Evolutionary conservation across 2,113 vertebrate genomes (phyloP), one percentile per base, ranked within the genome.

Genomic region (Chamaea fasciata): DNA sequence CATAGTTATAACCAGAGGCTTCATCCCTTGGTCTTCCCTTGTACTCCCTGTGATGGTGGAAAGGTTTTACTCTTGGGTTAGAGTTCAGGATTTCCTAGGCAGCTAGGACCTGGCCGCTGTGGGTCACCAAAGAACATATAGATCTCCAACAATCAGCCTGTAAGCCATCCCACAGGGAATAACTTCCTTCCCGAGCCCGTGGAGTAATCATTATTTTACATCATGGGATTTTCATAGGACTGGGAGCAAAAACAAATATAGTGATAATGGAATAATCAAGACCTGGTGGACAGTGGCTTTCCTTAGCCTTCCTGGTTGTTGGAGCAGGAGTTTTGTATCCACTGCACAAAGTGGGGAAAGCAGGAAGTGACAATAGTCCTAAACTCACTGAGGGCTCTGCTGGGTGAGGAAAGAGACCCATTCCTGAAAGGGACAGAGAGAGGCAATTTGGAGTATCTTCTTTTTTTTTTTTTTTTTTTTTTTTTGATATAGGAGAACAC

Each of bases 261-360:
- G 35, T 41, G 14, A 12, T 33, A 71, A 68, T 27, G 53, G 39
- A 83, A 59, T 64, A 47, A 52, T 47, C 12, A 39, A 24, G 67
- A 63, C 18, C 37, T 75, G 28, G 10, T 42, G 74, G 35, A 7
- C 47, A 28, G 3, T 46, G 47, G 18, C 70, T 81, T 83, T 78
- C 41, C 33, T 53, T 46, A 44, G 12, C 50, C 21, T 74, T 41
- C n/a, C 24, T 24, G 5, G 12, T 39, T 57, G 21, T 19, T 56
- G 82, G 55, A 68, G 46, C 20, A 64, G 37, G 49, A 92, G 46
- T 9, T 88, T 28, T 44, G 55, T 35, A 28, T 41, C 41, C 46
- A 16, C 26, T 9, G 35, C 0, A 0, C 1, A 0, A 64, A 53
- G 59, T 46, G 27, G 21, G 16, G 57, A 78, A 49, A 33, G 35